These are phyloP conservation scores for Pipistrellus pipistrellus DNA, from an alignment of 2,797 vertebrate genomes.

Conservation along the genomic window DNA sequence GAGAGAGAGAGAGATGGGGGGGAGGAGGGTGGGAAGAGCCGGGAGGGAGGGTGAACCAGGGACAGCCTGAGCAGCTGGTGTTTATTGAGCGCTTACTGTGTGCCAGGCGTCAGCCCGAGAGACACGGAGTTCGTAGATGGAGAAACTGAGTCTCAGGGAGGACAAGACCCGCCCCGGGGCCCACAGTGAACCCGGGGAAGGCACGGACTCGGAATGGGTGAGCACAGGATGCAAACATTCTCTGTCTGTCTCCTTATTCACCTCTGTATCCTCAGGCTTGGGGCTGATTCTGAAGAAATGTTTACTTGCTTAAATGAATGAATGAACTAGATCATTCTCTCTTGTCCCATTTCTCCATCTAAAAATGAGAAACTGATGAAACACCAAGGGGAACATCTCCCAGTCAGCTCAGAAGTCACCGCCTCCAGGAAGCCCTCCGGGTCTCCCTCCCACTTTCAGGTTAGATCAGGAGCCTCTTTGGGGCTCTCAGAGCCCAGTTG, in stretches of 20 bases:
- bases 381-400: not conserved
- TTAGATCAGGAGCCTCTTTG: not conserved
- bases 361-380: constrained; percentile 3
- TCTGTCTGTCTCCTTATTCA: not conserved
- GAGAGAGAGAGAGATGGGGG: not conserved
- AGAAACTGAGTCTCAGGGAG: constrained; percentile 7
- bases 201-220: not conserved
- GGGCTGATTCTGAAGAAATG: not conserved
- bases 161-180: not conserved
- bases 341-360: not conserved
- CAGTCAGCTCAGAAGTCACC: not conserved
- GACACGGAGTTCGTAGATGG: not conserved
- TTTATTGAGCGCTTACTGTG: constrained; percentile 1
- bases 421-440: constrained; percentile 5
- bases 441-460: not conserved
- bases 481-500: not conserved
- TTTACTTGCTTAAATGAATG: constrained; percentile 1
- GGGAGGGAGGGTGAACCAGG: not conserved
- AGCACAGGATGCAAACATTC: not conserved
- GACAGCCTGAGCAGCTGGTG: not conserved
- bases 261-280: not conserved
- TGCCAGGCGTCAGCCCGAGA: no score
- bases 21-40: no score
- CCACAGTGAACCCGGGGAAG: not conserved
- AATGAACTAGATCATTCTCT: not conserved